Evolutionary conservation across 2,113 vertebrate genomes (phyloP).

Genomic region (Semnornis frantzii): DNA sequence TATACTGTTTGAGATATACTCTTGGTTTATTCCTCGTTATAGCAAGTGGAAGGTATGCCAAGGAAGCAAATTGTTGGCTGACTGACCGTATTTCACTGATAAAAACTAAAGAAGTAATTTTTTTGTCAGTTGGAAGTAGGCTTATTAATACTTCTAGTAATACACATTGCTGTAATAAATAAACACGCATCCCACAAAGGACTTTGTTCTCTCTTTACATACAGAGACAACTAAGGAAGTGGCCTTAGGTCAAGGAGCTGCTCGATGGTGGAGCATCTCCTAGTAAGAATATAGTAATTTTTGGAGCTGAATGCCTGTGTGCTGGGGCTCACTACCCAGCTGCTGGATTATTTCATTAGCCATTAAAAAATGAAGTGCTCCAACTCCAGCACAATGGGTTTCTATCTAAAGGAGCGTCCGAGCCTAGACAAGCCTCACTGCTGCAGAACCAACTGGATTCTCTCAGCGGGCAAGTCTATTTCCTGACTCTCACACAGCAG

Average conservation of each 20-base stretch:
- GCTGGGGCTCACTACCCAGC: not conserved
- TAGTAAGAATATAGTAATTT: not conserved
- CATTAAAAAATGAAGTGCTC: not conserved
- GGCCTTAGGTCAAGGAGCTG: not conserved
- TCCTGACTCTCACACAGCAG: not conserved
- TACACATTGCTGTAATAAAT: not conserved
- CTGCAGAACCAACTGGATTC: not conserved
- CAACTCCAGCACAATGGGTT: not conserved
- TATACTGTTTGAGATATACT: constrained; percentile 38
- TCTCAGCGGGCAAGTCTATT: not conserved
- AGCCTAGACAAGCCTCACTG: not conserved
- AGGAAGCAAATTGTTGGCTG: constrained; percentile 23
- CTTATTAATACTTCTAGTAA: not conserved
- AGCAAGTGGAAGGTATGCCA: constrained; percentile 10
- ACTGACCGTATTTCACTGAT: constrained; percentile 28
- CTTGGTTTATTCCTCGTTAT: constrained; percentile 24
- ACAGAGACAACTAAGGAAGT: not conserved
- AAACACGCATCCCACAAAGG: not conserved
- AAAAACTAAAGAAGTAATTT: constrained; percentile 22
- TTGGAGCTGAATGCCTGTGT: not conserved
- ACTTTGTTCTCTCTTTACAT: not conserved
- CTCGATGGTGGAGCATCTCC: not conserved
- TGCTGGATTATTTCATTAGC: not conserved
- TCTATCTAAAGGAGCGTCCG: not conserved
- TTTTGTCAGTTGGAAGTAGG: not conserved